phyloP scores from a whole-genome alignment of 2,888 invertebrate species.

The Ochropacha duplaris region DNA sequence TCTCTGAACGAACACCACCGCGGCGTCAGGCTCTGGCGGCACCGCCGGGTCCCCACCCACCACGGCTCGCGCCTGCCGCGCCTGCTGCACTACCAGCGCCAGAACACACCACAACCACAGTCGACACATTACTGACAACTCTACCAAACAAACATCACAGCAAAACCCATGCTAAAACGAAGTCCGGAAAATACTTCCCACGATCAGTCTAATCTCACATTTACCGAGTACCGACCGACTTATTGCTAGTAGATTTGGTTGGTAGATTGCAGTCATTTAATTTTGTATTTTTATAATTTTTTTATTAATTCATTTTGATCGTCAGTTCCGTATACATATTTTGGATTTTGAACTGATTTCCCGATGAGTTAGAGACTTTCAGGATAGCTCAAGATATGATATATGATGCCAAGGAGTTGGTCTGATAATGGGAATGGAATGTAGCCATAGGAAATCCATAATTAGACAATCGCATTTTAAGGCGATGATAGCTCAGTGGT shows the following conservation, averaged over 20 bases:
- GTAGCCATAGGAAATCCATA: too few species aligned
- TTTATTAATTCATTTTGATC: too few species aligned
- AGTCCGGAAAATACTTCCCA: constrained; percentile 39
- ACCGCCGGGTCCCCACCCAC: constrained; percentile 87
- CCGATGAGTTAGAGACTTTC: too few species aligned
- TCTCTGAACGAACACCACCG: constrained; percentile 86
- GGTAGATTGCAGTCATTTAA: too few species aligned
- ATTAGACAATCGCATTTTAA: too few species aligned
- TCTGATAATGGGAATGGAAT: too few species aligned
- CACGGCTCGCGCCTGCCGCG: constrained; percentile 61
- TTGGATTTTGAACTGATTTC: too few species aligned
- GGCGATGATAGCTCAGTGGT: too few species aligned
- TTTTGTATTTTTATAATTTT: too few species aligned
- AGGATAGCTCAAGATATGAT: too few species aligned
- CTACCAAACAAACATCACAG: constrained; percentile 10
- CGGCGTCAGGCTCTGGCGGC: constrained; percentile 87
- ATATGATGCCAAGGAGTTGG: too few species aligned
- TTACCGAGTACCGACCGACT: background rate
- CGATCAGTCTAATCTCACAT: constrained; percentile 12
- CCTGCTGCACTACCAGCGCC: constrained; percentile 25
- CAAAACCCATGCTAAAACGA: constrained; percentile 12
- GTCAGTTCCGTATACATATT: too few species aligned
- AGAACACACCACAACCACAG: constrained; percentile 35
- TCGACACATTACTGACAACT: constrained; percentile 48
- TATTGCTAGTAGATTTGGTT: background rate